phyloP scores from a whole-genome alignment of 2,888 invertebrate genomes.

The Lasiommata megera region DNA sequence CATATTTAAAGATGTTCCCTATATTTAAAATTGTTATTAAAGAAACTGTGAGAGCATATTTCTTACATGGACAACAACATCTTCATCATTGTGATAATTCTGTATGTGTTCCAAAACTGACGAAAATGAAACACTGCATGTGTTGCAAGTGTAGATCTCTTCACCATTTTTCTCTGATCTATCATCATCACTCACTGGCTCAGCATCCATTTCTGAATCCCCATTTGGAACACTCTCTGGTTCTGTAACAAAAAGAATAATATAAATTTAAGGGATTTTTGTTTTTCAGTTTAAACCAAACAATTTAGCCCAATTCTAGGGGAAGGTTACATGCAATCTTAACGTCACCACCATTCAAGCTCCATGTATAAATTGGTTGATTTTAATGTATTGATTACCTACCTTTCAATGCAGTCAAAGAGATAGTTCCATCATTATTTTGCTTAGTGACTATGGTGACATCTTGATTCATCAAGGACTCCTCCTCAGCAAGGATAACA shows the following conservation, averaged over 20 bases:
- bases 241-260: conserved; percentile 2
- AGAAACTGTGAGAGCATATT: too few species aligned
- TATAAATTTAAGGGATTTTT: too few species aligned
- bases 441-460: conserved; percentile 62
- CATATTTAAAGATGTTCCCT: too few species aligned
- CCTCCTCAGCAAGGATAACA: conserved; percentile 53
- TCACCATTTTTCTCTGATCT: conserved; percentile 43
- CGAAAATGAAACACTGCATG: conserved; percentile 83
- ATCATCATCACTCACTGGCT: conserved; percentile 38
- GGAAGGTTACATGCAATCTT: too few species aligned
- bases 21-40: too few species aligned
- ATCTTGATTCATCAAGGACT: conserved; percentile 38
- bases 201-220: conserved; percentile 45
- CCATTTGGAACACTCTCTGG: conserved; percentile 28
- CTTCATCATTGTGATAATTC: conserved; percentile 84
- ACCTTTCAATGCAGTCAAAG: conserved; percentile 62
- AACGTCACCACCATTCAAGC: too few species aligned
- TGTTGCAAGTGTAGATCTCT: conserved; percentile 83
- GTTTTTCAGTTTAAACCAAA: too few species aligned
- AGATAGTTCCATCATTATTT: conserved; percentile 70
- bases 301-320: too few species aligned
- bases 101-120: conserved; percentile 85
- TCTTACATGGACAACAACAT: conserved; percentile 83
- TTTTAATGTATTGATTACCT: conserved; percentile 3
- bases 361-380: not conserved